phyloP scores from a whole-genome alignment of 2,113 vertebrate species.

The Falcunculus frontatus region DNA sequence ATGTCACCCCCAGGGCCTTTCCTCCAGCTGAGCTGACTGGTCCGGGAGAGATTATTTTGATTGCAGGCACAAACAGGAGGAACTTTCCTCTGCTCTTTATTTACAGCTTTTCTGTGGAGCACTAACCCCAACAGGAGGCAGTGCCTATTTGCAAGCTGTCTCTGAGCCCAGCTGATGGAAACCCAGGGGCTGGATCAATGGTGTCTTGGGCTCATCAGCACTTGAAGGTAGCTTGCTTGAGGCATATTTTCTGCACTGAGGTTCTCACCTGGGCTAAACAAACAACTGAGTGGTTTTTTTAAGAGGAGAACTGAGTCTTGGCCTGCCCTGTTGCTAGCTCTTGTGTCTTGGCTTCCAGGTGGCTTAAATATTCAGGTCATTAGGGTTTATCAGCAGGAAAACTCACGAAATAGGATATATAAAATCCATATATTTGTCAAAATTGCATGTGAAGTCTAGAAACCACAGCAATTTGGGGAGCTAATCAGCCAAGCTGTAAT shows the following conservation, averaged over 20 bases:
- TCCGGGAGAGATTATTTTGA: neutral
- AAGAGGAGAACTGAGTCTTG: neutral
- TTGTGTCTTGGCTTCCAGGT: neutral
- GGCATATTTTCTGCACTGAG: neutral
- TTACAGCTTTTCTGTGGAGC: accelerated
- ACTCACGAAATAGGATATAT: neutral
- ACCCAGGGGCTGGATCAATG: neutral
- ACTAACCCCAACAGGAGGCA: neutral
- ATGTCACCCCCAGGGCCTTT: neutral
- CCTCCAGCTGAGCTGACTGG: constrained; percentile 21
- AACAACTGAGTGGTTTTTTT: neutral
- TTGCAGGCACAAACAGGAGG: neutral
- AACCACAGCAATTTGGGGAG: neutral
- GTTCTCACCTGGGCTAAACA: neutral
- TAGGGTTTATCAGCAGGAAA: neutral
- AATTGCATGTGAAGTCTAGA: neutral
- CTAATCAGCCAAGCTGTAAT: neutral
- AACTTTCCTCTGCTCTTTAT: neutral
- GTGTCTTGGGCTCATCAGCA: accelerated
- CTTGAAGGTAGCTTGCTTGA: neutral
- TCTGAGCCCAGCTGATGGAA: neutral
- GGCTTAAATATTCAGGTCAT: neutral
- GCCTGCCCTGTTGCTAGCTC: accelerated
- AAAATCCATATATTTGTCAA: neutral
- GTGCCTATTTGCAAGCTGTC: neutral